These are phyloP conservation scores for Phaonia tiefii DNA, from an alignment of 2,888 invertebrate species.

Conservation along the genomic window DNA sequence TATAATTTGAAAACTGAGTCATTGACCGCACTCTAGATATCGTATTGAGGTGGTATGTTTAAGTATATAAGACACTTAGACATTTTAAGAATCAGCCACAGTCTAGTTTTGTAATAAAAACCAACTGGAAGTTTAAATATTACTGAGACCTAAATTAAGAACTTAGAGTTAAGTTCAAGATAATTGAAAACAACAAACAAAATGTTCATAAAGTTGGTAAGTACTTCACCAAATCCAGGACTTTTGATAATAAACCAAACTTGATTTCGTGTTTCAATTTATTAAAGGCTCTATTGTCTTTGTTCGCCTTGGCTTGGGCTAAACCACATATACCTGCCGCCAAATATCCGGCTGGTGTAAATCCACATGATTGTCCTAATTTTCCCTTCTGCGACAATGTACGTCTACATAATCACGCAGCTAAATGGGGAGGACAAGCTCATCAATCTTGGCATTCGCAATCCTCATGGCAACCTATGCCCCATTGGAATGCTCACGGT, in stretches of 20 bases:
- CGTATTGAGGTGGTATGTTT: constrained; percentile 29
- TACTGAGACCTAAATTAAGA: constrained; percentile 62
- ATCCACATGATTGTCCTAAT: constrained; percentile 81
- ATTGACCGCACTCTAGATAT: background rate
- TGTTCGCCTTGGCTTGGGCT: constrained; percentile 76
- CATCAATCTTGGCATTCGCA: constrained; percentile 71
- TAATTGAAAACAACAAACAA: constrained; percentile 64
- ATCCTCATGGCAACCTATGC: constrained; percentile 71
- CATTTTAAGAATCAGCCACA: constrained; percentile 71
- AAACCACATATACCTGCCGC: constrained; percentile 80
- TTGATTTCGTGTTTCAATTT: background rate
- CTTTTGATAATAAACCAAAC: no score
- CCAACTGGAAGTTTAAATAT: constrained; percentile 81
- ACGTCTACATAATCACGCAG: constrained; percentile 78
- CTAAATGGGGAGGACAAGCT: constrained; percentile 77
- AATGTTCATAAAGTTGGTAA: constrained; percentile 81
- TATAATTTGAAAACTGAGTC: no score
- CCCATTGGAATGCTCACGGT: constrained; percentile 70
- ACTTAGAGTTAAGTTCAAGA: constrained; percentile 77
- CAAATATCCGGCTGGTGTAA: constrained; percentile 81
- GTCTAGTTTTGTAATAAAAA: constrained; percentile 76
- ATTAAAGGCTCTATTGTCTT: constrained; percentile 75
- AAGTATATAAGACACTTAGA: constrained; percentile 77
- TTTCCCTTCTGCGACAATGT: constrained; percentile 82
- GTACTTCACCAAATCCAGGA: no score